These are phyloP conservation scores for Turdus rufiventris DNA, from an alignment of 2,113 vertebrate species.

Conservation along the genomic window DNA sequence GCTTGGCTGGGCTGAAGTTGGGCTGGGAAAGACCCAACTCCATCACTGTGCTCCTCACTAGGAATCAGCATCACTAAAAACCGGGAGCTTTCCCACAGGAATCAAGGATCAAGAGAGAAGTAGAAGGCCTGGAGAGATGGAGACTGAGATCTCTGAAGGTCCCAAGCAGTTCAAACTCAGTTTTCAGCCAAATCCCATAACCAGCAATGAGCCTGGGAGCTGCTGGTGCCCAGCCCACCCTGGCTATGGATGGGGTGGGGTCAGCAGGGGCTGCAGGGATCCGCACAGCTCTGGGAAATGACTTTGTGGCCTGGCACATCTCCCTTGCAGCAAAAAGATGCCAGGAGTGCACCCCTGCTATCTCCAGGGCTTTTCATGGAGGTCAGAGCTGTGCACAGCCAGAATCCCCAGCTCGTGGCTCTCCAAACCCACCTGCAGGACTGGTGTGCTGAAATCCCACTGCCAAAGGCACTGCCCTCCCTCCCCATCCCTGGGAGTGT, in stretches of 20 bases:
- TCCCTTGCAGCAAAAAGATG: not conserved
- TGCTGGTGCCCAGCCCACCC: not conserved
- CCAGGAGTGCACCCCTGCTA: not conserved
- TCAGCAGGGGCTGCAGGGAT: not conserved
- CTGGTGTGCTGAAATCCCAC: not conserved
- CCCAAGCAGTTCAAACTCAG: not conserved
- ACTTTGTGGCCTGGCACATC: not conserved
- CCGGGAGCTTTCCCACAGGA: not conserved
- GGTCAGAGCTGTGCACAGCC: not conserved
- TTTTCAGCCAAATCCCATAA: not conserved
- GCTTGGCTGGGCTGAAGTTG: not conserved
- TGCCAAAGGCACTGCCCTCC: not conserved
- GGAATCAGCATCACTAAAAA: not conserved
- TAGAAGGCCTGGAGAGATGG: not conserved
- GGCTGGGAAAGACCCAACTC: not conserved
- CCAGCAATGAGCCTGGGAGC: not conserved
- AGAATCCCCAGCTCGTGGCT: rapidly evolving
- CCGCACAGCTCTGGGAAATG: not conserved
- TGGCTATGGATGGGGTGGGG: not conserved
- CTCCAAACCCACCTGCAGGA: not conserved
- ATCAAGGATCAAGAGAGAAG: not conserved
- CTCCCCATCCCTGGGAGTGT: not conserved
- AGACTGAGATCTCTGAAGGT: not conserved
- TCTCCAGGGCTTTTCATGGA: rapidly evolving
- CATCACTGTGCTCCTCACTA: not conserved